These are phyloP conservation scores for Cheirogaleus major DNA, from an alignment of 2,797 vertebrate species.

Conservation along the genomic window DNA sequence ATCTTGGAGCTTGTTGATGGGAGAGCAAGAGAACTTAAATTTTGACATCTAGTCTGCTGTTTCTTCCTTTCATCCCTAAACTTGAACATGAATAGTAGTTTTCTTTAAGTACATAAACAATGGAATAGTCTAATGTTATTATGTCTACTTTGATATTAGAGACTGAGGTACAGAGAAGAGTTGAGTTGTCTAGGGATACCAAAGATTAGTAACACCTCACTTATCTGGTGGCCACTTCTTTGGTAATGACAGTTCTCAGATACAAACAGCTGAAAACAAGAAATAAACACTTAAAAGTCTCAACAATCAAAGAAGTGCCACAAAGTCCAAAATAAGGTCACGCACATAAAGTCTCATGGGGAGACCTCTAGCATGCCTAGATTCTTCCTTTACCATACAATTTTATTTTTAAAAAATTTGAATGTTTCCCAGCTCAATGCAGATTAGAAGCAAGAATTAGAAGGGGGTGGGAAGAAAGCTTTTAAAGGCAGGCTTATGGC, in stretches of 20 bases:
- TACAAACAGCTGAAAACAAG: constrained; percentile 3
- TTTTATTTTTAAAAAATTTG: background rate
- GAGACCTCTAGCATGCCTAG: background rate
- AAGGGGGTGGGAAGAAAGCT: background rate
- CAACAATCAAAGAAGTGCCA: background rate
- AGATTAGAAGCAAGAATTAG: constrained; percentile 45
- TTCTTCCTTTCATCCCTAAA: constrained; percentile 14
- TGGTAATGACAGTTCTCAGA: constrained; percentile 30
- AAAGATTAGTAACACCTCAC: constrained; percentile 10
- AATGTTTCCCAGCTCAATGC: constrained; percentile 19
- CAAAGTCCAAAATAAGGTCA: background rate
- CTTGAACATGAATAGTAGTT: constrained; percentile 28
- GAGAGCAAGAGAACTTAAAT: constrained; percentile 40
- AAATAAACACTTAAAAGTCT: constrained; percentile 9
- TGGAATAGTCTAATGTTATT: constrained; percentile 22
- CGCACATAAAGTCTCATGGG: background rate
- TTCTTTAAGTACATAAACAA: constrained; percentile 1
- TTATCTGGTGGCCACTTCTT: constrained; percentile 35
- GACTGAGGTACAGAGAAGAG: constrained; percentile 19
- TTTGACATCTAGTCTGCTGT: background rate
- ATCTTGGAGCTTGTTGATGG: constrained; percentile 5
- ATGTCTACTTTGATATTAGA: constrained; percentile 60
- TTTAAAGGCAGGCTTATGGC: constrained; percentile 41
- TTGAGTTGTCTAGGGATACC: constrained; percentile 35
- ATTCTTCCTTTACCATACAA: constrained; percentile 32